Evolutionary conservation across 2,797 vertebrate genomes (phyloP).

Genomic region (Cichlasoma orientale): DNA sequence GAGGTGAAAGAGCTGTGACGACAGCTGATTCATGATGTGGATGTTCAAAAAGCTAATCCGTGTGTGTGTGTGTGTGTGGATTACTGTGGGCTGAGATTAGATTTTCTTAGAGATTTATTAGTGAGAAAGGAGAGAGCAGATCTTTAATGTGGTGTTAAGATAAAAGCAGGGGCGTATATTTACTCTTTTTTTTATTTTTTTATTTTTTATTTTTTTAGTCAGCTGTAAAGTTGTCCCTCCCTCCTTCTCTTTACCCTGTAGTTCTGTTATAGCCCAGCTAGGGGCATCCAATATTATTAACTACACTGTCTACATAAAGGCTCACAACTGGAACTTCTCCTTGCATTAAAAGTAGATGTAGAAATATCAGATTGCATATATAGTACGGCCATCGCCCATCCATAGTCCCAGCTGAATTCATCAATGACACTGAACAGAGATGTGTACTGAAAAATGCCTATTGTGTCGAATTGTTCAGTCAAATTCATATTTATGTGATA

Average conservation of each 20-base stretch:
- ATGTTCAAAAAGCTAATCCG: constrained; percentile 46
- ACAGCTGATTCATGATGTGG: constrained; percentile 26
- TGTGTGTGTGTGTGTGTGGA: constrained; percentile 34
- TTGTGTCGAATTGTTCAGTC: too few species aligned
- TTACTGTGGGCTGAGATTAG: constrained; percentile 58
- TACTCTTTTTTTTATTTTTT: background rate
- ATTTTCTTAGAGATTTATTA: constrained; percentile 66
- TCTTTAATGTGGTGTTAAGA: background rate
- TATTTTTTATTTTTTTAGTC: background rate
- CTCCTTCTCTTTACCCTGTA: background rate
- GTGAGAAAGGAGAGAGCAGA: constrained; percentile 17
- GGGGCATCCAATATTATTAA: background rate
- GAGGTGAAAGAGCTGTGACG: constrained; percentile 1
- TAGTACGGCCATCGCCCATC: background rate
- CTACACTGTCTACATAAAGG: too few species aligned
- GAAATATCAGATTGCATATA: background rate
- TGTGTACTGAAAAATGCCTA: too few species aligned
- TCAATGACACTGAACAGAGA: too few species aligned
- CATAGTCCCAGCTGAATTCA: background rate
- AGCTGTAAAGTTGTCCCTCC: background rate
- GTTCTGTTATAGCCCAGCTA: background rate
- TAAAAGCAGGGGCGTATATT: background rate
- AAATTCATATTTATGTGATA: too few species aligned
- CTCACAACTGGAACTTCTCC: too few species aligned
- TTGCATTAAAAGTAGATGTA: background rate